These are phyloP conservation scores for Hemiprocne comata DNA, from an alignment of 2,113 vertebrate genomes.

Conservation along the genomic window DNA sequence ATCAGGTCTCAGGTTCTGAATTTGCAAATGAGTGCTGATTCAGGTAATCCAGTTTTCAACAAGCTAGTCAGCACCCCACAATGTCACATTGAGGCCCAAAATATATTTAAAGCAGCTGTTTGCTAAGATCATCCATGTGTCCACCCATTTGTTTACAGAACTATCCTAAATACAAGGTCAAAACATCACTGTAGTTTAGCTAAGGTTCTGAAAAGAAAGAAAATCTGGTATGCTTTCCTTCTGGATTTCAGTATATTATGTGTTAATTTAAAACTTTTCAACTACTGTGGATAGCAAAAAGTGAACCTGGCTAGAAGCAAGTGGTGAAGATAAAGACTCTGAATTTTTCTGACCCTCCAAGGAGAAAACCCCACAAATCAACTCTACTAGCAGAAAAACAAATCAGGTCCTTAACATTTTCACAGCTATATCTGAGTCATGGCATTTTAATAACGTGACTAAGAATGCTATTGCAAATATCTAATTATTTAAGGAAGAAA, in stretches of 20 bases:
- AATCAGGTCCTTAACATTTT: slow-evolving; percentile 1
- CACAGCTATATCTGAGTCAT: background rate
- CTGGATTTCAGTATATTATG: background rate
- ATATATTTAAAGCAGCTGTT: background rate
- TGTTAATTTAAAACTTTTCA: background rate
- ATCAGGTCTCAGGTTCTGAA: background rate
- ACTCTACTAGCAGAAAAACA: background rate
- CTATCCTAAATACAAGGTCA: background rate
- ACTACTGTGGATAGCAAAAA: background rate
- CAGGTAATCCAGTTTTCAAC: background rate
- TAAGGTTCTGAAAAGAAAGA: background rate
- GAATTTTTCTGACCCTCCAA: background rate
- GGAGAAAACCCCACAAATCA: slow-evolving; percentile 8
- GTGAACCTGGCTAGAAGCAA: background rate
- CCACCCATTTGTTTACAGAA: background rate
- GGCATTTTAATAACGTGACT: background rate
- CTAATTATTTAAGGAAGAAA: slow-evolving; percentile 39
- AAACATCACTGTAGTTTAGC: background rate
- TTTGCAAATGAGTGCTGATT: background rate
- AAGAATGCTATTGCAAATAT: slow-evolving; percentile 1
- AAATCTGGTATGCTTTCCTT: background rate
- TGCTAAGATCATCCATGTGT: background rate
- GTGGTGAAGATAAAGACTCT: background rate
- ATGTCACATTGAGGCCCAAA: background rate
- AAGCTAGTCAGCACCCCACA: background rate